Evolutionary conservation across 1,140 invertebrate species (phyloP).

Genomic region (Druon quercuslanigerum): DNA sequence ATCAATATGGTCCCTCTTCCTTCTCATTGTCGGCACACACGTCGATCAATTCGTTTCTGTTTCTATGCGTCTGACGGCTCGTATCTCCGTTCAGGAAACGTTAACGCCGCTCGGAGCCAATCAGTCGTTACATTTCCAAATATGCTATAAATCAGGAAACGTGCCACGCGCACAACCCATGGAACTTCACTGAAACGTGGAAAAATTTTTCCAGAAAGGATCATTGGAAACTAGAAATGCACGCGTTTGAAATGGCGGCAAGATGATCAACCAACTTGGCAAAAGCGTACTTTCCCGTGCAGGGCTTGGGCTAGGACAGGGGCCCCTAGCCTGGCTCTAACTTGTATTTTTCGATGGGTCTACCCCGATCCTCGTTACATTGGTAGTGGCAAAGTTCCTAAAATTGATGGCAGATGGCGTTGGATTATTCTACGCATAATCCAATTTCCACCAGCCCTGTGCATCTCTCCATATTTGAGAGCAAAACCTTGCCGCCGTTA

Average conservation of each 20-base stretch:
- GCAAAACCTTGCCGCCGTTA: too few relatives aligned
- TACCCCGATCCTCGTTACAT: too few relatives aligned
- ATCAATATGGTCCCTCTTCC: constrained; percentile 65
- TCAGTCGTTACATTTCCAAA: constrained; percentile 50
- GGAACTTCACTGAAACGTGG: not conserved
- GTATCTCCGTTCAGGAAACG: constrained; percentile 68
- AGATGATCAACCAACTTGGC: not conserved
- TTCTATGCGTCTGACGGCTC: constrained; percentile 39
- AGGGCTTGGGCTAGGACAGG: too few relatives aligned
- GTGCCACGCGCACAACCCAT: not conserved
- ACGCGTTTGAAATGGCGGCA: not conserved
- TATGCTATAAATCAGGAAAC: constrained; percentile 1
- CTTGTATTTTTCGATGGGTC: too few relatives aligned
- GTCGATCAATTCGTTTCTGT: constrained; percentile 50
- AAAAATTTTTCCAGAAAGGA: not conserved
- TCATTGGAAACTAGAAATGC: constrained; percentile 7
- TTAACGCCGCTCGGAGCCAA: constrained; percentile 63
- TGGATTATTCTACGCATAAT: too few relatives aligned
- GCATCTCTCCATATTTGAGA: too few relatives aligned
- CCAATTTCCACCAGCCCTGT: too few relatives aligned
- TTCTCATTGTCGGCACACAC: constrained; percentile 59
- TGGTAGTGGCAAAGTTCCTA: too few relatives aligned
- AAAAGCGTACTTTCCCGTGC: constrained; percentile 1
- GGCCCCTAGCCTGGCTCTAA: too few relatives aligned
- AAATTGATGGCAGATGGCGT: too few relatives aligned